Evolutionary conservation across 2,888 invertebrate species (phyloP).

Genomic region (Papilio demoleus): DNA sequence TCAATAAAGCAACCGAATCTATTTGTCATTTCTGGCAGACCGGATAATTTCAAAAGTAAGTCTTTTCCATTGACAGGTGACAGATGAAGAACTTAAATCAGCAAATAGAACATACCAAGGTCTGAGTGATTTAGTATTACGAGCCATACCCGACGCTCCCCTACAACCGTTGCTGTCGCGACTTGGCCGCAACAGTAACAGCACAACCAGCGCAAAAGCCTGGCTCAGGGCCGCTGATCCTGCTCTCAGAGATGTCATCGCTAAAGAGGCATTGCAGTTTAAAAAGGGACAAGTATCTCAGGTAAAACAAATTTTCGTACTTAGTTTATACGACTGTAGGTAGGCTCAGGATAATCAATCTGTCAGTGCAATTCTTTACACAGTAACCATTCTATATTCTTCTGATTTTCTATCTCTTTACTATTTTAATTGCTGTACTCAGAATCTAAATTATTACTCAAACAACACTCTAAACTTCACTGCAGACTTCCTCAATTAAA

Average conservation of each 20-base stretch:
- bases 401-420: too few relatives aligned
- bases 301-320: constrained; percentile 52
- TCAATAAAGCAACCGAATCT: too few relatives aligned
- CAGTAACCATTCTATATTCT: too few relatives aligned
- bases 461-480: too few relatives aligned
- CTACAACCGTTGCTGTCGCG: constrained; percentile 90
- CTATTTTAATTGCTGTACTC: too few relatives aligned
- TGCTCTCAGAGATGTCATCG: constrained; percentile 90
- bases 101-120: constrained; percentile 89
- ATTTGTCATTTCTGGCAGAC: too few relatives aligned
- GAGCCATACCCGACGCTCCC: constrained; percentile 90
- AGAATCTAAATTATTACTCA: too few relatives aligned
- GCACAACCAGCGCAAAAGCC: constrained; percentile 84
- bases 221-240: constrained; percentile 90
- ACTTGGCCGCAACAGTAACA: constrained; percentile 83
- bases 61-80: constrained; percentile 76
- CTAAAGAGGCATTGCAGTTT: constrained; percentile 94
- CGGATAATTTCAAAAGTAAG: too few relatives aligned
- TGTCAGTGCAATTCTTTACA: too few relatives aligned
- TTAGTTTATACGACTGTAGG: neutral
- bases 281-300: constrained; percentile 84
- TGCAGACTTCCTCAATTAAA: too few relatives aligned
- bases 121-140: constrained; percentile 90
- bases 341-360: neutral
- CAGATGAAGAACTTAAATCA: constrained; percentile 86